Percentiles rank a stretch among this genome's conserved stretches.
Evolutionary conservation across 2,888 invertebrate genomes (phyloP).

Genomic region (Tenodera sinensis): DNA sequence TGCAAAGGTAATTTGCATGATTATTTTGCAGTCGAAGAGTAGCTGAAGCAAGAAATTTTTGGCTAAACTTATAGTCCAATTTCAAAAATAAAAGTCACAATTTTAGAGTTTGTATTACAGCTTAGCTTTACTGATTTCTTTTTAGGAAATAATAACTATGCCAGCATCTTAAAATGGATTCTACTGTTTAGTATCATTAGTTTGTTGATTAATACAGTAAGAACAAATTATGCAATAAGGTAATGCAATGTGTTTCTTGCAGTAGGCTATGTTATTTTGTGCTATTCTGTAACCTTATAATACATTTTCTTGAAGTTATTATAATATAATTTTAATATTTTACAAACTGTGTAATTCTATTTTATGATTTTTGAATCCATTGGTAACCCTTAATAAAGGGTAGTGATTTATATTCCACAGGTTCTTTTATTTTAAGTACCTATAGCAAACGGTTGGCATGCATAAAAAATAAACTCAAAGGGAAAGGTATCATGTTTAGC

Average conservation of each 20-base stretch:
- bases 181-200: background rate
- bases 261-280: background rate
- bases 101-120: too few species aligned
- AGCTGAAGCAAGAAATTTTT: too few species aligned
- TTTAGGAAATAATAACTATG: too few species aligned
- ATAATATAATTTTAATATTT: background rate
- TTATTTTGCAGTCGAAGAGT: too few species aligned
- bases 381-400: background rate
- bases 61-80: too few species aligned
- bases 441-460: too few species aligned
- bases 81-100: too few species aligned
- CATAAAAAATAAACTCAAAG: too few species aligned
- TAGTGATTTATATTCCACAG: background rate
- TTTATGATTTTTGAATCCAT: background rate
- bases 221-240: background rate
- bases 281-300: background rate
- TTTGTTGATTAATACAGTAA: background rate
- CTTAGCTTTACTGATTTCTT: too few species aligned
- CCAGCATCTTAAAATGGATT: background rate
- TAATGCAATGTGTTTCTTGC: background rate
- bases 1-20: too few species aligned
- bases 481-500: too few species aligned
- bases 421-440: background rate
- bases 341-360: background rate
- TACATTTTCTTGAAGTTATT: background rate